Evolutionary conservation across 2,113 vertebrate genomes (phyloP).

Genomic region (Phalacrocorax aristotelis): DNA sequence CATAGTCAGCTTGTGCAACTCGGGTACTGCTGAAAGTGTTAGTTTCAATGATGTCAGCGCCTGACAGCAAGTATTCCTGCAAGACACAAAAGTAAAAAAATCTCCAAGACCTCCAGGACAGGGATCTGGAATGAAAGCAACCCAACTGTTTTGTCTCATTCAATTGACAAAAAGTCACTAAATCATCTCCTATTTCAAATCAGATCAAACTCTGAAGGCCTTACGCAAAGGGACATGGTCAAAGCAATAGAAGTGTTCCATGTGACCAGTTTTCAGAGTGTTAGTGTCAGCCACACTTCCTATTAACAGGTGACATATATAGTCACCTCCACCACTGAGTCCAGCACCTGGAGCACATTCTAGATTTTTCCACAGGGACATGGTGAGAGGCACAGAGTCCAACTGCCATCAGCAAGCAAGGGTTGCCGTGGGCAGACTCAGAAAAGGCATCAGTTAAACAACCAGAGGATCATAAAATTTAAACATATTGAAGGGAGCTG

Average conservation of each 20-base stretch:
- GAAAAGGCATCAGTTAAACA: not conserved
- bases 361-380: not conserved
- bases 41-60: constrained; percentile 95
- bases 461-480: not conserved
- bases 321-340: not conserved
- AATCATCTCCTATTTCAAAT: not conserved
- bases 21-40: constrained; percentile 96
- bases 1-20: constrained; percentile 92
- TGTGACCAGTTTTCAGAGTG: not conserved
- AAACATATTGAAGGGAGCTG: not conserved
- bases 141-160: not conserved
- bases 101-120: not conserved
- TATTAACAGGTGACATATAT: not conserved
- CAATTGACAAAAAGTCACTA: not conserved
- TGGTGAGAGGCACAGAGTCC: not conserved
- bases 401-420: not conserved
- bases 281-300: not conserved
- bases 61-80: constrained; percentile 91
- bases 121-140: not conserved
- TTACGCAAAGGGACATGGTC: not conserved
- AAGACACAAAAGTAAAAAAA: not conserved
- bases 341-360: not conserved
- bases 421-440: not conserved
- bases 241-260: not conserved
- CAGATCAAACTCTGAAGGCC: not conserved